Conservation (phyloP, 2,797 vertebrate genomes). For the Gila robusta region DNA sequence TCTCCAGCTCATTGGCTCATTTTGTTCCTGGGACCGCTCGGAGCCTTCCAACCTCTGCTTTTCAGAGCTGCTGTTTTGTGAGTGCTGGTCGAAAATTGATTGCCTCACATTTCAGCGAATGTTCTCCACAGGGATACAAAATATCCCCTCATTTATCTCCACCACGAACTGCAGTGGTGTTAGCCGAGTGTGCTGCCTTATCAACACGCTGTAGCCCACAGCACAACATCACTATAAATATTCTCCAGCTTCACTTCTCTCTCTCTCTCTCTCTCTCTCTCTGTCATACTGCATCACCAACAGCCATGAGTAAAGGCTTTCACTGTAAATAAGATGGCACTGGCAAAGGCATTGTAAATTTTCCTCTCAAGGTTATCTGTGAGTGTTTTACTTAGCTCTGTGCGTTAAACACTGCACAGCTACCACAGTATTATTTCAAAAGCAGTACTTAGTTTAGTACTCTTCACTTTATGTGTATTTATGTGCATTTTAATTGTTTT, state of each 20-base stretch:
- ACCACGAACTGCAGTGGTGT: constrained; percentile 20
- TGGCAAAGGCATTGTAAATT: constrained; percentile 19
- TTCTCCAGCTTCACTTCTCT: constrained; percentile 6
- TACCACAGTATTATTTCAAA: neutral
- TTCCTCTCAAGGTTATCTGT: constrained; percentile 43
- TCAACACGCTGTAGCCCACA: constrained; percentile 55
- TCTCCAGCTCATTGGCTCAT: constrained; percentile 45
- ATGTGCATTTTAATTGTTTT: constrained; percentile 14
- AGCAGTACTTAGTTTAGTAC: neutral
- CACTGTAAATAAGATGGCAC: constrained; percentile 36
- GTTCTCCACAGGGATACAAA: constrained; percentile 57
- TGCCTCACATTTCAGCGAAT: constrained; percentile 55
- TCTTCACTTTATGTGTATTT: neutral
- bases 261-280: constrained; percentile 19
- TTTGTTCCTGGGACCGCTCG: constrained; percentile 40
- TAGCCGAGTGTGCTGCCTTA: constrained; percentile 51
- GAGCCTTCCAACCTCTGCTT: constrained; percentile 12
- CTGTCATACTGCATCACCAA: constrained; percentile 37
- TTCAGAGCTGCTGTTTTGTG: constrained; percentile 40
- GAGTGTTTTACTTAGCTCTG: constrained; percentile 1
- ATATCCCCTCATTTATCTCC: constrained; percentile 58
- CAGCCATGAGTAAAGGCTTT: constrained; percentile 49
- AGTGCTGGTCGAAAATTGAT: constrained; percentile 55
- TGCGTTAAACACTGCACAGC: neutral
- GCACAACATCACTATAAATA: constrained; percentile 59